Evolutionary conservation across 1,140 invertebrate genomes (phyloP).

Genomic region (Pseudoatta argentina): DNA sequence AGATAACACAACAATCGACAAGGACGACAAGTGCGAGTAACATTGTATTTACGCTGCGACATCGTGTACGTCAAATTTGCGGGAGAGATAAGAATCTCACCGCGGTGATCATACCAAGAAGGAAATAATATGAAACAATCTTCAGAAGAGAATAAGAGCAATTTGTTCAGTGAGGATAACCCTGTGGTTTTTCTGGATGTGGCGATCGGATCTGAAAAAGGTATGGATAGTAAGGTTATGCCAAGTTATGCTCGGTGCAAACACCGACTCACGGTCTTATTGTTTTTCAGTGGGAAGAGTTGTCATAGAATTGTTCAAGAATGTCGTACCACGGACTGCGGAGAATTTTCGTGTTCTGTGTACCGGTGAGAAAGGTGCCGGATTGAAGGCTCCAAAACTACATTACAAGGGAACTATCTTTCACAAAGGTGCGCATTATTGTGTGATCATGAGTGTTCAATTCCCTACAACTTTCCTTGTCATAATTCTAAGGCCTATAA

Average conservation of each 20-base stretch:
- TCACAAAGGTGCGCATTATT: conserved; percentile 89
- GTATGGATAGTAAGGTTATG: conserved; percentile 73
- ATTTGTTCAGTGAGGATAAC: conserved; percentile 78
- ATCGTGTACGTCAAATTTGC: not conserved
- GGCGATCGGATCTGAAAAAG: conserved; percentile 88
- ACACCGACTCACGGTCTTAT: conserved; percentile 52
- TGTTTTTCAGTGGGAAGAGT: conserved; percentile 91
- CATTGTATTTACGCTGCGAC: not conserved
- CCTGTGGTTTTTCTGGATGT: conserved; percentile 91
- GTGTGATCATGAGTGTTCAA: not conserved
- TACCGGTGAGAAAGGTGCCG: conserved; percentile 94
- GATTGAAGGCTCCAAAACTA: conserved; percentile 89
- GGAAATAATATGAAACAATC: conserved; percentile 67
- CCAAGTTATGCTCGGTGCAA: not conserved
- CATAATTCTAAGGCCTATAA: not conserved
- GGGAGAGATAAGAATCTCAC: not conserved
- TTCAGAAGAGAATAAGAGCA: conserved; percentile 25
- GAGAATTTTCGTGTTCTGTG: conserved; percentile 97
- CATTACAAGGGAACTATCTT: conserved; percentile 92
- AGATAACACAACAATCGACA: not conserved
- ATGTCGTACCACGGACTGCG: conserved; percentile 95
- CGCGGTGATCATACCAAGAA: not conserved
- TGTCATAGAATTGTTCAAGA: conserved; percentile 92
- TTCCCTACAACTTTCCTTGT: not conserved
- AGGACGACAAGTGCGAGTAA: not conserved